Base-by-base conservation (phyloP, 2,888 invertebrate genomes). In the Drosophila hawaiiensis region DNA sequence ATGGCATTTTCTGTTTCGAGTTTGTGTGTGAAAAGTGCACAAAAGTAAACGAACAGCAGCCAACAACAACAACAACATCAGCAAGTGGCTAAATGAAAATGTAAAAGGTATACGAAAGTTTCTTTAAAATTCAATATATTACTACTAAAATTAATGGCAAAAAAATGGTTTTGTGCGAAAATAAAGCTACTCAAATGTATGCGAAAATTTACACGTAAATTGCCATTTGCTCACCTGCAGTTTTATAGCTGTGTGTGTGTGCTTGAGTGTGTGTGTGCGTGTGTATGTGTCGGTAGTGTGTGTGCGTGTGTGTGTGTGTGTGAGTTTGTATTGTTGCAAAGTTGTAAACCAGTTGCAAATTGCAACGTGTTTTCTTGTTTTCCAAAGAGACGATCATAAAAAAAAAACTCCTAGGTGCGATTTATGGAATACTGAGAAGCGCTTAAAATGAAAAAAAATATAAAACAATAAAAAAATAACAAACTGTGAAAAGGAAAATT, bases 271-370 rank as follows among this genome's bases (percentile, higher is more conserved):
- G 50, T 58, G 61, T 70, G 52, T 62, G 9, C 37, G n/a, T 67
- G 49, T 55, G 25, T 28, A 16, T 37, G 31, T 67, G 61, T 56
- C 37, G 55, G 12, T 16, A 56, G 53, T 52, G 47, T 43, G 37
- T 19, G 25, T 71, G 43, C 62, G 16, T 61, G 53, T 52, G 43
- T 55, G 43, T 47, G 41, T 19, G 29, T 67, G 56, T 63, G 56
- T 55, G 71, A 67, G 77, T 56, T 61, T 65, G 59, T 73, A 58
- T 75, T 82, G 85, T 84, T 89, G 88, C 90, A 84, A 82, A 90
- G 88, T 83, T 88, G 88, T 90, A 85, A 90, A 85, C 90, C 90
- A 85, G 85, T 85, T 85, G 90, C 83, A 83, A 85, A 85, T 85
- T 85, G 90, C 85, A 85, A 90, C 85, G 85, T 90, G 84, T 85